phyloP scores from a whole-genome alignment of 2,888 invertebrate genomes.

The Orthosia gothica region DNA sequence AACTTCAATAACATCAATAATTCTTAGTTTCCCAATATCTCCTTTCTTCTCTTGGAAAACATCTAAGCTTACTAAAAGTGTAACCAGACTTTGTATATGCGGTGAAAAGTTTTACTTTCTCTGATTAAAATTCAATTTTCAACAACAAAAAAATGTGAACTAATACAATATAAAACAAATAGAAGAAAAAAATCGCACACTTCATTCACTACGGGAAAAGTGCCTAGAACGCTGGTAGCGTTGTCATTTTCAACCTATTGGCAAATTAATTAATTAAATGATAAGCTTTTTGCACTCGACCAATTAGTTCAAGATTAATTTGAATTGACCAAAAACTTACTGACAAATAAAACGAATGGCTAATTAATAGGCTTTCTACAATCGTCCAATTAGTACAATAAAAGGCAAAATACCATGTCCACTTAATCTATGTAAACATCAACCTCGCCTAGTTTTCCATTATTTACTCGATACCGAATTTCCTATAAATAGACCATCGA shows the following conservation, averaged over 20 bases:
- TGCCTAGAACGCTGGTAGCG: no score
- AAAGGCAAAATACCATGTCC: conserved; percentile 3
- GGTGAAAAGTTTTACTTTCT: no score
- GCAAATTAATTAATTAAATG: neutral
- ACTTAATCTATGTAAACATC: conserved; percentile 14
- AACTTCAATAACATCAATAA: no score
- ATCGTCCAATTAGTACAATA: neutral
- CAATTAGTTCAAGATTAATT: no score
- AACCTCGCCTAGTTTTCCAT: conserved; percentile 26
- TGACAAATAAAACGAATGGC: neutral
- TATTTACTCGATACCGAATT: conserved; percentile 41
- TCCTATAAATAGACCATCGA: conserved; percentile 47
- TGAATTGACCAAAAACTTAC: neutral
- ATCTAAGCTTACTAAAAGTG: no score
- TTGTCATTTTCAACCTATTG: neutral
- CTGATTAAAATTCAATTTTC: no score
- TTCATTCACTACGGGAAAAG: no score
- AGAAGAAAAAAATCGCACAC: no score
- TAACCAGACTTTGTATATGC: no score
- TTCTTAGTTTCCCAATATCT: neutral
- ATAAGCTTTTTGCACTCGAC: no score
- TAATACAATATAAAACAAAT: no score
- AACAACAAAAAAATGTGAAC: no score
- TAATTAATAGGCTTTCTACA: conserved; percentile 7
- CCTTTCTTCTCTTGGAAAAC: neutral